phyloP scores from a whole-genome alignment of 1,140 invertebrate species.

The Cylas formicarius region DNA sequence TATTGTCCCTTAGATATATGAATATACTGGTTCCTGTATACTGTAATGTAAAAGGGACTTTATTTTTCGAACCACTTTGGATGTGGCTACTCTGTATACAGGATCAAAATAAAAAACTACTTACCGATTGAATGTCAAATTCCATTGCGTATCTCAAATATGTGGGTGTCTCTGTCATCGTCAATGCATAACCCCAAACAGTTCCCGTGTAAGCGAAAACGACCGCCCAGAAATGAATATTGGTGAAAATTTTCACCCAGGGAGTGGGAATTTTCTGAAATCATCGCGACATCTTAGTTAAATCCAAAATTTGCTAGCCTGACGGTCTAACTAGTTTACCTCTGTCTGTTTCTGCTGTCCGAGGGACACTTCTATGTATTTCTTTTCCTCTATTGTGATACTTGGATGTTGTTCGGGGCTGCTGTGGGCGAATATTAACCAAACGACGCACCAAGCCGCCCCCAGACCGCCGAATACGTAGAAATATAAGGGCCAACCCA shows the following conservation, averaged over 20 bases:
- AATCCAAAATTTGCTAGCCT: not conserved
- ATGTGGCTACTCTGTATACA: too few relatives aligned
- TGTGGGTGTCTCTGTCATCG: not conserved
- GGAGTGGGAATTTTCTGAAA: constrained; percentile 6
- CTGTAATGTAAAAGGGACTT: too few relatives aligned
- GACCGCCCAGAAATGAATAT: not conserved
- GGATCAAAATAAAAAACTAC: constrained; percentile 54
- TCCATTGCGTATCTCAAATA: not conserved
- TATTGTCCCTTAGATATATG: too few relatives aligned
- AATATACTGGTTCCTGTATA: too few relatives aligned
- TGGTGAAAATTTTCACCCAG: not conserved
- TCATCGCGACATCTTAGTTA: not conserved
- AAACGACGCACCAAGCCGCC: constrained; percentile 33
- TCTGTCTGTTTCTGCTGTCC: not conserved
- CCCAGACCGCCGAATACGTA: constrained; percentile 64
- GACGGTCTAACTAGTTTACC: not conserved
- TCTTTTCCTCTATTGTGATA: constrained; percentile 6
- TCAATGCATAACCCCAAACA: not conserved
- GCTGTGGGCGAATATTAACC: not conserved
- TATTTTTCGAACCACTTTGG: too few relatives aligned
- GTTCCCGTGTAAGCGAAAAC: not conserved
- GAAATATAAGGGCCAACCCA: constrained; percentile 73
- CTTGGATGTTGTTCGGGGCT: constrained; percentile 3
- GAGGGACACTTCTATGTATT: constrained; percentile 3
- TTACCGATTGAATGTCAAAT: not conserved